Conservation (phyloP, 2,888 invertebrate species). For the Tryphoninae sp. region DNA sequence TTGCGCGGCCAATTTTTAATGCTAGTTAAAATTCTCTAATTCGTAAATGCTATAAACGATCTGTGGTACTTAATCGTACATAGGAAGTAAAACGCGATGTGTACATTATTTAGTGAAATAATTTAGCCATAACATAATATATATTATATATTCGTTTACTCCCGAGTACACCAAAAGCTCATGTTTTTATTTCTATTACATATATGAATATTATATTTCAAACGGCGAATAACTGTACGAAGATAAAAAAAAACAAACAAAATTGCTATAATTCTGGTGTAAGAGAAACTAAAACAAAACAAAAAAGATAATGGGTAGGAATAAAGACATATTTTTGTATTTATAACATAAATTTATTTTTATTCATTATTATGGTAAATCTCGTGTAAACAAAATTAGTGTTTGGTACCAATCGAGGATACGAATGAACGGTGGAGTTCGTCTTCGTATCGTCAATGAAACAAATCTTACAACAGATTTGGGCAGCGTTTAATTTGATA, state of each 20-base stretch:
- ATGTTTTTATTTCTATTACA: conserved; percentile 57
- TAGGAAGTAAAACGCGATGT: conserved; percentile 48
- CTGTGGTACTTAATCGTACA: conserved; percentile 51
- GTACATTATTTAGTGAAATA: conserved; percentile 52
- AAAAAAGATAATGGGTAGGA: conserved; percentile 69
- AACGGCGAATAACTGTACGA: conserved; percentile 55
- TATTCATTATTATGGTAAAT: conserved; percentile 60
- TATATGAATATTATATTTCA: conserved; percentile 53
- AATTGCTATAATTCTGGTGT: conserved; percentile 65
- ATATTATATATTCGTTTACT: conserved; percentile 45
- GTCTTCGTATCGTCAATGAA: not conserved
- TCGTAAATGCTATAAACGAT: conserved; percentile 48
- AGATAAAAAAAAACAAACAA: conserved; percentile 39
- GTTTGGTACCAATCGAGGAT: not conserved
- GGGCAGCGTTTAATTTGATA: not conserved
- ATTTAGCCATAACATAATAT: conserved; percentile 49
- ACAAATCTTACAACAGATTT: not conserved
- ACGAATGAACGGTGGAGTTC: not conserved
- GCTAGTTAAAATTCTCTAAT: conserved; percentile 47
- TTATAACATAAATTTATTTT: conserved; percentile 72
- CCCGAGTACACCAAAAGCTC: conserved; percentile 51
- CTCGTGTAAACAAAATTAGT: not conserved
- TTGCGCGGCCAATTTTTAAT: conserved; percentile 28
- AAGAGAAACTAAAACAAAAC: conserved; percentile 40
- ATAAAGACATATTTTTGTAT: conserved; percentile 79